Evolutionary conservation across 2,113 vertebrate genomes (phyloP).

Genomic region (Melanerpes formicivorus): DNA sequence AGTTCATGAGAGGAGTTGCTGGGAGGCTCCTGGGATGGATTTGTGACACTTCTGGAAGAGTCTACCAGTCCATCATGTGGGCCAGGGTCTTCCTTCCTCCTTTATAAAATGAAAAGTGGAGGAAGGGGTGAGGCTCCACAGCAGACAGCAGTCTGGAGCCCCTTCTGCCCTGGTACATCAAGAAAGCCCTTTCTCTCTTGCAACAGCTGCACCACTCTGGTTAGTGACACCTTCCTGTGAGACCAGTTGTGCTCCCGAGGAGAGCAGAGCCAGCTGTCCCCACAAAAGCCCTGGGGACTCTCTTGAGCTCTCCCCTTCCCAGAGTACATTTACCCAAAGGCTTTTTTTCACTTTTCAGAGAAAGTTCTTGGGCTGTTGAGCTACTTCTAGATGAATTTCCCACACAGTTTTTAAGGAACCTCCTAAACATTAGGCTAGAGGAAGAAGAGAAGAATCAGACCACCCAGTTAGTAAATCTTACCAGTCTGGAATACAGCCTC

Average conservation of each 20-base stretch:
- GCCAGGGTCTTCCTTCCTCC: background rate
- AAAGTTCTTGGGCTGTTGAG: background rate
- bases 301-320: background rate
- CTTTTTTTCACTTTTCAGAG: background rate
- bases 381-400: background rate
- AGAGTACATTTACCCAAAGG: background rate
- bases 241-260: background rate
- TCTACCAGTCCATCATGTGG: background rate
- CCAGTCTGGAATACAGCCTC: background rate
- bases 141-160: background rate
- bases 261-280: background rate
- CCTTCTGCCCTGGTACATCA: background rate
- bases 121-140: background rate
- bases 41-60: background rate
- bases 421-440: background rate
- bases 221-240: background rate
- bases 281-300: background rate
- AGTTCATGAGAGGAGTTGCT: background rate
- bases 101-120: background rate
- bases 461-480: background rate
- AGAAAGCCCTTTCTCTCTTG: background rate
- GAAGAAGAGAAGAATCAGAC: background rate
- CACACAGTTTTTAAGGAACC: background rate
- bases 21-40: background rate
- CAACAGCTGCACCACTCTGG: rapidly evolving